Evolutionary conservation across 2,888 invertebrate species (phyloP).

Genomic region (Lasioglossum zephyrum): DNA sequence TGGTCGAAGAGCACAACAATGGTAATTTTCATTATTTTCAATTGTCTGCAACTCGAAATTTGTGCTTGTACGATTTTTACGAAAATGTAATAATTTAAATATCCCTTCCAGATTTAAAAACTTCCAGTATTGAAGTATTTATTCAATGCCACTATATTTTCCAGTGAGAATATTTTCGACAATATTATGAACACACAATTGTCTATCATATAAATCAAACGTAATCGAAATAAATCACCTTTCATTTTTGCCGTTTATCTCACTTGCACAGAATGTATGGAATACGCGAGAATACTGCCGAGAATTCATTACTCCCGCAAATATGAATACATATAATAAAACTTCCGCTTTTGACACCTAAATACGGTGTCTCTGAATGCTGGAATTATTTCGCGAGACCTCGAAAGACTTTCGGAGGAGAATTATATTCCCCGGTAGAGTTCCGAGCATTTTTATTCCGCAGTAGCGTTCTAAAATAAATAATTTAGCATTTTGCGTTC

Average conservation of each 20-base stretch:
- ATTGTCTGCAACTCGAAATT: too few species aligned
- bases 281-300: not conserved
- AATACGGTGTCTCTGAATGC: not conserved
- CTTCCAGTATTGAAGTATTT: too few species aligned
- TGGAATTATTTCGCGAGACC: not conserved
- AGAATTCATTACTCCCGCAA: not conserved
- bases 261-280: not conserved
- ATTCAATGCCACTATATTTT: too few species aligned
- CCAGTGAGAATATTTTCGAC: not conserved
- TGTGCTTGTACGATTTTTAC: too few species aligned
- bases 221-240: not conserved
- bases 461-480: not conserved
- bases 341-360: not conserved
- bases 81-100: too few species aligned
- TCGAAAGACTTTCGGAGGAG: not conserved
- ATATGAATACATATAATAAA: not conserved
- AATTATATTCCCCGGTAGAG: not conserved
- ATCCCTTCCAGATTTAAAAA: too few species aligned
- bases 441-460: not conserved
- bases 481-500: not conserved
- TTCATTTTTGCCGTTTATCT: not conserved
- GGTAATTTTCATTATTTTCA: too few species aligned
- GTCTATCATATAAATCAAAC: not conserved
- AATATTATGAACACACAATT: not conserved
- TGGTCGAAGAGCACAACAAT: too few species aligned